Evolutionary conservation across 2,888 invertebrate species (phyloP), one percentile per base, ranked within the genome.

Genomic region (Itoplectis maculator): DNA sequence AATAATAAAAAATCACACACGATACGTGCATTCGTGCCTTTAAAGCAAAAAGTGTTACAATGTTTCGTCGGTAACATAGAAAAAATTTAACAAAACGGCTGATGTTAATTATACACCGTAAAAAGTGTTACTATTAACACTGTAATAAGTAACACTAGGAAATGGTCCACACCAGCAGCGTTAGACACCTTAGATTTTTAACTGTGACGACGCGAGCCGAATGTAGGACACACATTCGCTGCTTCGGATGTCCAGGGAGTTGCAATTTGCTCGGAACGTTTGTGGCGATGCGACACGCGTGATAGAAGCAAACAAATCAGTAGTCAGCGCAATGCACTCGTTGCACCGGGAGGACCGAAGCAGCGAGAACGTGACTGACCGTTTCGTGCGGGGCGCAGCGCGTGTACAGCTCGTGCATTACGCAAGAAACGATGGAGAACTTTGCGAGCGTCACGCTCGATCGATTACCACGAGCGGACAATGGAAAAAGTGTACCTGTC

Each of bases 181-280:
- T n/a, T n/a, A n/a, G n/a, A n/a, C n/a, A n/a, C n/a, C n/a, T n/a
- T n/a, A n/a, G n/a, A n/a, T n/a, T n/a, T n/a, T n/a, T n/a, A n/a
- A n/a, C n/a, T n/a, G n/a, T n/a, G n/a, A n/a, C n/a, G n/a, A n/a
- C n/a, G n/a, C 65, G 75, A 68, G 20, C 51, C 40, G 47, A 35
- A 65, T 49, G 51, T 7, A 29, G 5, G 29, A 29, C 13, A 29
- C 13, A 29, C 11, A 59, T 4, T 49, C 18, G 6, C 8, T n/a
- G 8, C 18, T 18, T 7, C n/a, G n/a, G 29, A 29, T 3, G 5
- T 5, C 29, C 13, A 59, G 11, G 49, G 61, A 69, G 56, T n/a
- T n/a, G 51, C 79, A 75, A 79, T 82, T 82, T 82, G 79, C 70
- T 29, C 29, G 68, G 63, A 70, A 45, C 74, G n/a, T n/a, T 47